A percentile compares a stretch with the other conserved stretches of the same genome.
Conservation (phyloP, 2,797 vertebrate genomes). For the Paguma larvata region DNA sequence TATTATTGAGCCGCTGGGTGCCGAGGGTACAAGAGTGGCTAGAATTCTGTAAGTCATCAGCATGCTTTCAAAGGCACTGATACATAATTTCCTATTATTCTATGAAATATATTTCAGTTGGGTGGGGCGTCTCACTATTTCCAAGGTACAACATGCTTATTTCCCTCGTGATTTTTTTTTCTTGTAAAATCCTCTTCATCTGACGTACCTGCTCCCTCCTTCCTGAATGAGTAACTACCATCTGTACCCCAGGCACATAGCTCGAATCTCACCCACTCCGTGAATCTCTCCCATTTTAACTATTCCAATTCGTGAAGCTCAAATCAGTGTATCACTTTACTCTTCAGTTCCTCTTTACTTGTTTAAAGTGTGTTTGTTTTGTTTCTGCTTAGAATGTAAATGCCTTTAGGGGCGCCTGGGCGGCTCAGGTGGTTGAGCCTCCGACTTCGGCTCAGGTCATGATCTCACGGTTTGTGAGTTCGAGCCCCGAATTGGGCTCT, state of each 20-base stretch:
- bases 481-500: too few relatives aligned
- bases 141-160: not conserved
- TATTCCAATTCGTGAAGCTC: not conserved
- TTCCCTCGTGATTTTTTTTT: not conserved
- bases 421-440: too few relatives aligned
- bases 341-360: not conserved
- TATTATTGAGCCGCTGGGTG: not conserved
- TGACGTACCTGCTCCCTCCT: not conserved
- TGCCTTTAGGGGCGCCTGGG: too few relatives aligned
- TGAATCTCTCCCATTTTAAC: not conserved
- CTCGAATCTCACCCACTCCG: not conserved
- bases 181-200: not conserved
- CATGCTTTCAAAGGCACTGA: not conserved
- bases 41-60: not conserved
- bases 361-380: not conserved
- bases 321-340: not conserved
- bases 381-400: not conserved
- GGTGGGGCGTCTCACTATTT: not conserved
- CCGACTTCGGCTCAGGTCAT: too few relatives aligned
- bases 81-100: not conserved
- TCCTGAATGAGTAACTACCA: not conserved
- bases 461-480: too few relatives aligned
- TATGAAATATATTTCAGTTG: not conserved
- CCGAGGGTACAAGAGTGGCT: not conserved
- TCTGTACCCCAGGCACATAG: not conserved